These are phyloP conservation scores for Drosophila neonasuta DNA, from an alignment of 2,888 invertebrate genomes.

Conservation along the genomic window DNA sequence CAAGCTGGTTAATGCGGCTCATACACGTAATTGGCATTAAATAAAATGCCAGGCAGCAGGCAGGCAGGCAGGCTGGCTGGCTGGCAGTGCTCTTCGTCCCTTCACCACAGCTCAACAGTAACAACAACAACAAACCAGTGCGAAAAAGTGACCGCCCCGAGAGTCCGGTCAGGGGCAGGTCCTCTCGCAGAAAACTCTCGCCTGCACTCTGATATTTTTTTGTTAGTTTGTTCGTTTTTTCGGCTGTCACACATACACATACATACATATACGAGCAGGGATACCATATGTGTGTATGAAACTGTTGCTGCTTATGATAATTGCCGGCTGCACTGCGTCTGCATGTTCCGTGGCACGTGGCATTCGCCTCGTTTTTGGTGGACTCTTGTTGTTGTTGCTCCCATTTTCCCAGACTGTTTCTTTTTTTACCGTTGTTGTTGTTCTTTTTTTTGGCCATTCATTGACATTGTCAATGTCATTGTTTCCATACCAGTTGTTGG, in stretches of 20 bases:
- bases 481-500: slow-evolving; percentile 60
- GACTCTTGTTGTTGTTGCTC: slow-evolving; percentile 33
- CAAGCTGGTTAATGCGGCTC: slow-evolving; percentile 78
- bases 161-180: slow-evolving; percentile 21
- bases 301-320: slow-evolving; percentile 77
- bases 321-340: slow-evolving; percentile 71
- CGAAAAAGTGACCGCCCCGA: slow-evolving; percentile 47
- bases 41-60: slow-evolving; percentile 64
- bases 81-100: slow-evolving; percentile 1
- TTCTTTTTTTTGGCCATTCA: slow-evolving; percentile 60
- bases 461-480: slow-evolving; percentile 79
- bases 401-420: slow-evolving; percentile 17
- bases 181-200: slow-evolving; percentile 20
- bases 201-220: slow-evolving; percentile 44
- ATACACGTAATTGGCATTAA: slow-evolving; percentile 78
- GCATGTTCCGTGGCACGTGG: slow-evolving; percentile 62
- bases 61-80: not conserved
- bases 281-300: slow-evolving; percentile 4
- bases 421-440: slow-evolving; percentile 6
- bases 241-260: slow-evolving; percentile 43
- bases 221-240: slow-evolving; percentile 74
- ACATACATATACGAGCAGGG: slow-evolving; percentile 26
- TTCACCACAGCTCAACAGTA: not conserved
- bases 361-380: slow-evolving; percentile 45
- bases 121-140: slow-evolving; percentile 18